Conservation (phyloP, 2,888 invertebrate genomes). For the Watsonalla binaria region DNA sequence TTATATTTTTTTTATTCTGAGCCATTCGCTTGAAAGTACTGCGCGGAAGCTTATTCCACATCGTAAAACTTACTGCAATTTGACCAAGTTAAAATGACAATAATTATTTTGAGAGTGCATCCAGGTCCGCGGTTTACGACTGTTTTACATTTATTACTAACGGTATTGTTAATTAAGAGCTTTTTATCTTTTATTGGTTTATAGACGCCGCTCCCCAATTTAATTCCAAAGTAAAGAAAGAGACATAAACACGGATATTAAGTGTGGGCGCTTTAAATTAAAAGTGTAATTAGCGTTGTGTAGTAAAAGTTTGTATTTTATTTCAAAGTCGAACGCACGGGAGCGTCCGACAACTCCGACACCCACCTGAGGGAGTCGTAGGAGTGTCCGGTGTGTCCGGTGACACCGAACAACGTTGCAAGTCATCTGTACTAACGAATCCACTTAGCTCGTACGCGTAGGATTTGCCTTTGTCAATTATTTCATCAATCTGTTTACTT, state of each 20-base stretch:
- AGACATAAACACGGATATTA: constrained; percentile 32
- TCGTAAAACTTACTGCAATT: no score
- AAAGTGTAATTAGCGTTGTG: constrained; percentile 64
- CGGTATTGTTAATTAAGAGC: no score
- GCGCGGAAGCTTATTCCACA: no score
- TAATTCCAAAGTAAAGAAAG: constrained; percentile 31
- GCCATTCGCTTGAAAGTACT: no score
- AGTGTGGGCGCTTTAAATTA: constrained; percentile 31
- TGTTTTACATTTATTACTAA: no score
- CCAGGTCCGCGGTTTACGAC: no score
- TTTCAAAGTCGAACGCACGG: constrained; percentile 32
- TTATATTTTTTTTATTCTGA: no score
- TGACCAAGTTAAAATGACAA: no score
- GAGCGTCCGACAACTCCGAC: constrained; percentile 35
- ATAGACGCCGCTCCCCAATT: constrained; percentile 27
- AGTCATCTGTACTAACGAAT: constrained; percentile 71
- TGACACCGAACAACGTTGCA: constrained; percentile 51
- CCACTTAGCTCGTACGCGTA: constrained; percentile 43
- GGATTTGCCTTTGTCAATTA: constrained; percentile 48
- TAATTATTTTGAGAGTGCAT: no score
- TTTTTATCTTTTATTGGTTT: constrained; percentile 20
- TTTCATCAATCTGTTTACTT: constrained; percentile 58
- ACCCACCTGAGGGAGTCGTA: constrained; percentile 17
- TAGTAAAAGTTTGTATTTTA: constrained; percentile 40
- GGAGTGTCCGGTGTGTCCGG: constrained; percentile 10